Evolutionary conservation across 1,140 invertebrate species (phyloP).

Genomic region (Whitmania pigra): DNA sequence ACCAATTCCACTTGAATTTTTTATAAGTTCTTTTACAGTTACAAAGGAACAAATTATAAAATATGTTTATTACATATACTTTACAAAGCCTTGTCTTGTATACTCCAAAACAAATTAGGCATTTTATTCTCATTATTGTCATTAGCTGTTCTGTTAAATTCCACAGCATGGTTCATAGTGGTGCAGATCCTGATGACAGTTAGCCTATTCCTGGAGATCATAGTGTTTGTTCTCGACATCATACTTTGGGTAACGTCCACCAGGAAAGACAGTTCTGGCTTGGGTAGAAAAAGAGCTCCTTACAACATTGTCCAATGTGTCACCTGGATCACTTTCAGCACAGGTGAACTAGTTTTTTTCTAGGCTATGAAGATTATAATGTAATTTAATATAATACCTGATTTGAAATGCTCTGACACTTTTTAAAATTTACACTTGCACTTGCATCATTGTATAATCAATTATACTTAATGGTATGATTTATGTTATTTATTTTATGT

Average conservation of each 20-base stretch:
- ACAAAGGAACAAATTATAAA: too few species aligned
- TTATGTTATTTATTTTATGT: background rate
- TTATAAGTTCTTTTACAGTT: background rate
- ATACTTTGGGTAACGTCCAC: background rate
- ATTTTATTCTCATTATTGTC: background rate
- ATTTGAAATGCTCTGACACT: background rate
- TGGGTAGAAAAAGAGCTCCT: constrained; percentile 14
- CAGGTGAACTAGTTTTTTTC: background rate
- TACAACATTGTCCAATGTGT: constrained; percentile 9
- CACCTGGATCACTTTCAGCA: constrained; percentile 12
- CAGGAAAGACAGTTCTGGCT: constrained; percentile 8
- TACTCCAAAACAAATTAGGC: background rate
- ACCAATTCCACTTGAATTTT: background rate
- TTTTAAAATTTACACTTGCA: background rate
- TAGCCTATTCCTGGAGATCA: constrained; percentile 14
- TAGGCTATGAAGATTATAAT: background rate
- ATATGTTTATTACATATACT: too few species aligned
- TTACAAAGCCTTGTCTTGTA: too few species aligned
- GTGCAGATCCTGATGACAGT: constrained; percentile 21
- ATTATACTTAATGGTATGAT: background rate
- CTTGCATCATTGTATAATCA: background rate
- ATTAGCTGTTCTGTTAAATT: background rate
- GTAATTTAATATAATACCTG: background rate
- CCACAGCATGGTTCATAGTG: constrained; percentile 24
- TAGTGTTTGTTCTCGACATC: background rate